These are phyloP conservation scores for Pterostichus niger DNA, from an alignment of 2,888 invertebrate genomes.

Conservation along the genomic window DNA sequence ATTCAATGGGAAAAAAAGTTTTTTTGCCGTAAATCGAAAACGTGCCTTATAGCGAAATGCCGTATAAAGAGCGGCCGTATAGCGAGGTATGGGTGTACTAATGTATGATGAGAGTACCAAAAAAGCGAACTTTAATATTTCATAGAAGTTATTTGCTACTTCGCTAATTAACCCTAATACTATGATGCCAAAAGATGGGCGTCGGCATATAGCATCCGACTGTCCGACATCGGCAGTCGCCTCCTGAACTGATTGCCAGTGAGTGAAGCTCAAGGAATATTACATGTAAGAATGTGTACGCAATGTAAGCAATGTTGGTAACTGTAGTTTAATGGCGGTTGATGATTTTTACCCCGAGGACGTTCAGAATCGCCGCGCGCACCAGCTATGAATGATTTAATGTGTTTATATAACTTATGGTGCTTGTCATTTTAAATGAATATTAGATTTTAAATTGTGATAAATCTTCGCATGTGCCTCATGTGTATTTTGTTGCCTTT, in stretches of 20 bases:
- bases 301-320: background rate
- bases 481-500: background rate
- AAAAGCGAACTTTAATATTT: too few species aligned
- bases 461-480: constrained; percentile 9
- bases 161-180: too few species aligned
- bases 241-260: background rate
- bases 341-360: constrained; percentile 31
- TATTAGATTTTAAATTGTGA: constrained; percentile 24
- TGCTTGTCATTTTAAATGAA: constrained; percentile 24
- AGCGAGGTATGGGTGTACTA: too few species aligned
- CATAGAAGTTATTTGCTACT: too few species aligned
- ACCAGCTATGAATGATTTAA: constrained; percentile 24
- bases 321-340: constrained; percentile 25
- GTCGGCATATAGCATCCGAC: too few species aligned
- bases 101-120: too few species aligned
- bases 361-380: background rate
- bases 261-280: background rate
- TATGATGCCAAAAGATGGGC: too few species aligned
- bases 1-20: too few species aligned
- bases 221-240: too few species aligned
- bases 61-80: too few species aligned
- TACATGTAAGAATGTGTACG: background rate
- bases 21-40: too few species aligned
- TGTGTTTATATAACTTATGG: constrained; percentile 35
- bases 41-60: too few species aligned